Conservation (phyloP, 1,140 invertebrate genomes). For the Agrilus planipennis region DNA sequence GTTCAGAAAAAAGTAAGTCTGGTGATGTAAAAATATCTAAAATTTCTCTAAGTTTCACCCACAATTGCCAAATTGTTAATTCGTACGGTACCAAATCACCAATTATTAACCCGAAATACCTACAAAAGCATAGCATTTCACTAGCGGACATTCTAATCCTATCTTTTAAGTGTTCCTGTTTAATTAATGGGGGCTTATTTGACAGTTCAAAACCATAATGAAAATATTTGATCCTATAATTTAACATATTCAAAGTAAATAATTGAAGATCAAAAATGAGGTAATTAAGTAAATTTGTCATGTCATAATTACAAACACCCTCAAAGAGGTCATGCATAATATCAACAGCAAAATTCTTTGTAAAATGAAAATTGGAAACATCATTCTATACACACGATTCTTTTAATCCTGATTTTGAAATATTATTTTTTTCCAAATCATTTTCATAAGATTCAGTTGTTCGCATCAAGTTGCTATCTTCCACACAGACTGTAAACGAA, state of each 20-base stretch:
- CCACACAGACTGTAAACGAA: background rate
- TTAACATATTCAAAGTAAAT: slow-evolving; percentile 5
- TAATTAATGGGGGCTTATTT: slow-evolving; percentile 1
- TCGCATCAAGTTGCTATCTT: slow-evolving; percentile 1
- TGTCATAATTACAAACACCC: slow-evolving; percentile 13
- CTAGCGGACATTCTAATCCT: slow-evolving; percentile 3
- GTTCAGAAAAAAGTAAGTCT: background rate
- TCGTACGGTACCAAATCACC: too few relatives aligned
- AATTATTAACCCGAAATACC: slow-evolving; percentile 3
- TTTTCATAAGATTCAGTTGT: slow-evolving; percentile 4
- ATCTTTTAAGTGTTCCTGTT: background rate
- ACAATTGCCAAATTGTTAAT: background rate
- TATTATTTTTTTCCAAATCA: slow-evolving; percentile 3
- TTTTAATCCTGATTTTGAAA: slow-evolving; percentile 10
- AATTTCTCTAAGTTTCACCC: background rate
- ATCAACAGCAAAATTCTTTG: slow-evolving; percentile 14
- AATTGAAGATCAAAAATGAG: slow-evolving; percentile 9
- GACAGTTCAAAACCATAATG: background rate
- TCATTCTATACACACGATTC: slow-evolving; percentile 11
- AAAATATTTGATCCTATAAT: slow-evolving; percentile 7
- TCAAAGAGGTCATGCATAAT: slow-evolving; percentile 17
- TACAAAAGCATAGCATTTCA: slow-evolving; percentile 1
- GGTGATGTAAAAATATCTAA: slow-evolving; percentile 3
- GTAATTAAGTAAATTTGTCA: slow-evolving; percentile 12
- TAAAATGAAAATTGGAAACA: slow-evolving; percentile 14